A percentile compares a stretch with the other conserved stretches of the same genome.
Evolutionary conservation across 2,888 invertebrate genomes (phyloP).

Genomic region (Tipula confusa): DNA sequence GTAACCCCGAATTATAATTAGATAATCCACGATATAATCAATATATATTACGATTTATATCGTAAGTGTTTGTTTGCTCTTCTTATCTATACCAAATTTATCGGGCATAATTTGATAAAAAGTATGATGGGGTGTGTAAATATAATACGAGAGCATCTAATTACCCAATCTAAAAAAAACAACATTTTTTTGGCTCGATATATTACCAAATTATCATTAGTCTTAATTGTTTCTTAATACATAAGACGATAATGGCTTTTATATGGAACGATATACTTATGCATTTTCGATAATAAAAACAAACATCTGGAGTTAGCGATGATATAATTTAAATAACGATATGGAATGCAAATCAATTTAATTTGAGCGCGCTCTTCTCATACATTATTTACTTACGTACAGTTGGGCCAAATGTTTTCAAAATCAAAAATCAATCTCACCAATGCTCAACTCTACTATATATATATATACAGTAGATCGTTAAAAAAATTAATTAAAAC

Average conservation of each 20-base stretch:
- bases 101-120: neutral
- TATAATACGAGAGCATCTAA: neutral
- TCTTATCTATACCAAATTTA: neutral
- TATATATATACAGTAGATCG: neutral
- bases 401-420: neutral
- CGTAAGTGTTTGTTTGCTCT: neutral
- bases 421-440: neutral
- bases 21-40: neutral
- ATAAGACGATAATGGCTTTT: neutral
- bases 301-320: neutral
- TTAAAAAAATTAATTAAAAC: neutral
- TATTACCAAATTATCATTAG: neutral
- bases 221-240: conserved; percentile 7
- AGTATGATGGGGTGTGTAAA: neutral
- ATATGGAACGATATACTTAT: neutral
- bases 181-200: neutral
- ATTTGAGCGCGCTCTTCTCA: neutral
- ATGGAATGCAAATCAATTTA: neutral
- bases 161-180: neutral
- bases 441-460: neutral
- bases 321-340: neutral
- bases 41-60: neutral
- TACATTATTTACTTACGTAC: neutral
- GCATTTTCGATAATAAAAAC: neutral
- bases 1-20: neutral